Conservation (phyloP, 2,888 invertebrate species). For the Balanococcus diminutus region DNA sequence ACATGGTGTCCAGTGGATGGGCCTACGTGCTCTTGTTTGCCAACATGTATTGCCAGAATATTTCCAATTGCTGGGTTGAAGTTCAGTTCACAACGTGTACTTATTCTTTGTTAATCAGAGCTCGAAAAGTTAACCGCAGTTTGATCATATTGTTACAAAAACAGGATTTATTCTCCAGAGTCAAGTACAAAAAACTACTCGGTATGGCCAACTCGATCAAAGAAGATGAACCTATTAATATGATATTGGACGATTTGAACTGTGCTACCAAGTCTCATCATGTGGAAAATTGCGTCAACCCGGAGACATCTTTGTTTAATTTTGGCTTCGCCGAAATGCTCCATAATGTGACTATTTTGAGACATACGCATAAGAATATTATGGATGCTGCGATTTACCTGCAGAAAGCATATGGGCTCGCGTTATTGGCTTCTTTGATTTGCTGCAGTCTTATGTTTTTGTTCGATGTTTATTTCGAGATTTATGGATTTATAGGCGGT, state of each 20-base stretch:
- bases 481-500: conserved; percentile 40
- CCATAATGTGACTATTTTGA: not conserved
- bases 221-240: not conserved
- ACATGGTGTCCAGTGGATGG: conserved; percentile 44
- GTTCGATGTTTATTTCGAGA: conserved; percentile 55
- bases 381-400: conserved; percentile 23
- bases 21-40: conserved; percentile 43
- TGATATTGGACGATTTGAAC: conserved; percentile 32
- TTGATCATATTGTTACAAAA: not conserved
- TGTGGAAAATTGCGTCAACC: conserved; percentile 6
- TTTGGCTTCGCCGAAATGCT: conserved; percentile 18
- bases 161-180: conserved; percentile 25
- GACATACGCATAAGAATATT: conserved; percentile 37
- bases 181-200: not conserved
- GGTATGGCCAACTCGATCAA: not conserved
- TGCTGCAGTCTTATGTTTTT: conserved; percentile 46
- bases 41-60: conserved; percentile 55
- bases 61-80: conserved; percentile 54
- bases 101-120: conserved; percentile 44
- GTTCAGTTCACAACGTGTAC: conserved; percentile 54
- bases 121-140: conserved; percentile 49
- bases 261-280: conserved; percentile 4
- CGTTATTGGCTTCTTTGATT: conserved; percentile 28
- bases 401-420: conserved; percentile 33
- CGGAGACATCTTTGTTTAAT: conserved; percentile 44